These are phyloP conservation scores for Cecropterus lyciades DNA, from an alignment of 1,140 invertebrate species.

Conservation along the genomic window DNA sequence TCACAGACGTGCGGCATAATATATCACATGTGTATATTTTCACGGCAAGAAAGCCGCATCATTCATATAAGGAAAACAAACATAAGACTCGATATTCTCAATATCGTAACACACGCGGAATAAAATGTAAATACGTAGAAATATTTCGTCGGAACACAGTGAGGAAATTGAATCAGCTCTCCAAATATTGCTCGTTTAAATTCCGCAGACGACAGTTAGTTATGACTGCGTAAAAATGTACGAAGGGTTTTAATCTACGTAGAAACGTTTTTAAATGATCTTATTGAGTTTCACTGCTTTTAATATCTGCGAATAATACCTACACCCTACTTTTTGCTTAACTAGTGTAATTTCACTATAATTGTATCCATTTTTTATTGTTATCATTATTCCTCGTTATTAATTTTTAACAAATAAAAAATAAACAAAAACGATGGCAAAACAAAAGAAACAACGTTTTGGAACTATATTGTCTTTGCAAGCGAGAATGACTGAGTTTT, in stretches of 20 bases:
- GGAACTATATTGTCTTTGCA: no score
- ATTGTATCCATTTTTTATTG: no score
- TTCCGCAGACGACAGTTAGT: conserved; percentile 50
- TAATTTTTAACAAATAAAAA: no score
- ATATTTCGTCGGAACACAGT: conserved; percentile 36
- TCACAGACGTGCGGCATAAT: background rate
- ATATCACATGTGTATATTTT: conserved; percentile 1
- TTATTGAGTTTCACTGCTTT: no score
- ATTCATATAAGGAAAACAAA: conserved; percentile 28
- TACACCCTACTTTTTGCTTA: no score
- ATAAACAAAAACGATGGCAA: no score
- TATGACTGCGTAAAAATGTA: conserved; percentile 43
- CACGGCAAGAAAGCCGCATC: background rate
- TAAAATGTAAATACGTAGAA: conserved; percentile 48
- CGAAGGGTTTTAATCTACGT: background rate
- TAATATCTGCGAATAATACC: no score
- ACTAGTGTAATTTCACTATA: no score
- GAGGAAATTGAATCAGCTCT: conserved; percentile 57
- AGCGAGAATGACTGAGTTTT: no score
- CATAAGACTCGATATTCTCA: conserved; percentile 14
- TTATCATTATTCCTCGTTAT: no score
- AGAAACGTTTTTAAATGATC: no score
- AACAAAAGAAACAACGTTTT: no score
- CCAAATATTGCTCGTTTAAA: conserved; percentile 60
- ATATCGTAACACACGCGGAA: conserved; percentile 44